phyloP scores from a whole-genome alignment of 2,888 invertebrate genomes.

The Cryptus viduatorius region DNA sequence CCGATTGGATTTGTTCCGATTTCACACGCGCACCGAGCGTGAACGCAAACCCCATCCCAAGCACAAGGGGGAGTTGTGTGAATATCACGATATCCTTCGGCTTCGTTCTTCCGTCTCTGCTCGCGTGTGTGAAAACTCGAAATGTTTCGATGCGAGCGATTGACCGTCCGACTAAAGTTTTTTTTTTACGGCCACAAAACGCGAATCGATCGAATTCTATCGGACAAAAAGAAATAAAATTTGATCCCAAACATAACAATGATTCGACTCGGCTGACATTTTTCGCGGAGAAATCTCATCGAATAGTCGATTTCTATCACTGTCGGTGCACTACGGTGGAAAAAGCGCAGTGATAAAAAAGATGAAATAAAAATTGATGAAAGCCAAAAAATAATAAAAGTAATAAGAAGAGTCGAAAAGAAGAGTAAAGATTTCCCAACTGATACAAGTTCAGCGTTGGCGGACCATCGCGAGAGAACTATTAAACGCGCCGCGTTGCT shows the following conservation, averaged over 20 bases:
- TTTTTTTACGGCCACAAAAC: conserved; percentile 7
- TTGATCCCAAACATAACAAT: conserved; percentile 16
- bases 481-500: conserved; percentile 60
- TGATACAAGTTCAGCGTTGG: conserved; percentile 31
- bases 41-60: conserved; percentile 46
- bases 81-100: conserved; percentile 15
- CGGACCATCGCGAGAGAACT: conserved; percentile 50
- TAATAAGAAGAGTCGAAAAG: conserved; percentile 7
- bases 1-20: conserved; percentile 82
- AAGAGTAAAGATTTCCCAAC: background rate
- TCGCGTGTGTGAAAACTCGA: conserved; percentile 34
- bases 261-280: conserved; percentile 6
- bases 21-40: conserved; percentile 77
- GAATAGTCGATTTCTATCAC: conserved; percentile 26
- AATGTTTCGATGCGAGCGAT: conserved; percentile 48
- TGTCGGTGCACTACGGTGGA: conserved; percentile 42
- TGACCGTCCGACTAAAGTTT: conserved; percentile 54
- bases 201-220: conserved; percentile 46
- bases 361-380: conserved; percentile 15
- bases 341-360: conserved; percentile 33
- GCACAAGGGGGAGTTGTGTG: conserved; percentile 36
- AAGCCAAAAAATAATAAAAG: conserved; percentile 40
- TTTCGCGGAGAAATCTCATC: conserved; percentile 34
- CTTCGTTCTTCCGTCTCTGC: conserved; percentile 10
- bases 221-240: conserved; percentile 53